Percentiles rank a stretch among this genome's conserved stretches.
Conservation (phyloP, 2,113 vertebrate species). For the Callithrix jacchus region DNA sequence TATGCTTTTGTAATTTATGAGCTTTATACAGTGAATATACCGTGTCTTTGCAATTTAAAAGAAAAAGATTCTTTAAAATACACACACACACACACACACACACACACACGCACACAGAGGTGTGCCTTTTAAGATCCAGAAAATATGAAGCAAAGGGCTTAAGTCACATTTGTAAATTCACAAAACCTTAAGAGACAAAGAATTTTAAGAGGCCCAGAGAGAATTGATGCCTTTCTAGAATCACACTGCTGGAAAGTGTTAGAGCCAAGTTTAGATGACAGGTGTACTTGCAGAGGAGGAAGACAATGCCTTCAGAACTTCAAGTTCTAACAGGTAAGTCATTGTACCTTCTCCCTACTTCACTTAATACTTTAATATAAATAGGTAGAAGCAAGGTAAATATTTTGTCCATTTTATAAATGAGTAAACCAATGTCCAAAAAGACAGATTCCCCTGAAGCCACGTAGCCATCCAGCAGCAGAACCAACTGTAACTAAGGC, state of each 20-base stretch:
- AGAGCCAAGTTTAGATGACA: not conserved
- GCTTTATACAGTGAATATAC: not conserved
- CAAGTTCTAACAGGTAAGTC: not conserved
- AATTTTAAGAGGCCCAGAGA: not conserved
- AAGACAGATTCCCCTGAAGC: not conserved
- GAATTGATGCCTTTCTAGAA: not conserved
- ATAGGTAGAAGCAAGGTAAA: not conserved
- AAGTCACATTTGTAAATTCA: not conserved
- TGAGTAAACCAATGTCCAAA: not conserved
- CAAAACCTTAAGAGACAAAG: not conserved
- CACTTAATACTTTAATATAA: not conserved
- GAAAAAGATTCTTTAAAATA: not conserved
- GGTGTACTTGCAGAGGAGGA: not conserved
- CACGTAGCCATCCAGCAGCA: not conserved
- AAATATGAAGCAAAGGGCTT: not conserved
- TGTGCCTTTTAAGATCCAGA: not conserved
- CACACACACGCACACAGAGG: not conserved
- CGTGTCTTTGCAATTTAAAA: not conserved
- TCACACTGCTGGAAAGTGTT: not conserved
- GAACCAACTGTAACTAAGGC: not conserved
- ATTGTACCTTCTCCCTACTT: not conserved
- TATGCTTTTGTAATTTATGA: not conserved
- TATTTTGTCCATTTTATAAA: not conserved
- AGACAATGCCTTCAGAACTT: not conserved
- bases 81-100: not conserved